phyloP scores from a whole-genome alignment of 2,888 invertebrate species.

The Ornithoptera alexandrae region DNA sequence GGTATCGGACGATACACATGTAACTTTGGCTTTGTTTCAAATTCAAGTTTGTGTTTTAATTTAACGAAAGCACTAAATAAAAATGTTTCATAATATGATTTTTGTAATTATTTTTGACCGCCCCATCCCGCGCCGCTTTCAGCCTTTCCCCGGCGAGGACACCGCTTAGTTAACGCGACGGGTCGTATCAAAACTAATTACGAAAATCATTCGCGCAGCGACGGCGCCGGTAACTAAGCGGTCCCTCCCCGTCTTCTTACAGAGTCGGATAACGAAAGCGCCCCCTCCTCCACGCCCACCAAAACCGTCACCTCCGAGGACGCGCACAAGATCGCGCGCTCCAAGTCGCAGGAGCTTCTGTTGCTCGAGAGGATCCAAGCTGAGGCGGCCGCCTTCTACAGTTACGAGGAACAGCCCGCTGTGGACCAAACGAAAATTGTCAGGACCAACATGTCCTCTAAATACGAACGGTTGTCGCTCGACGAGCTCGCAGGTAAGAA shows the following conservation, averaged over 20 bases:
- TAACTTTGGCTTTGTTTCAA: slow-evolving; percentile 75
- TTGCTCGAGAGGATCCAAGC: slow-evolving; percentile 85
- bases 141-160: slow-evolving; percentile 60
- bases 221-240: slow-evolving; percentile 51
- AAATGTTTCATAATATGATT: slow-evolving; percentile 78
- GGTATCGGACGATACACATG: slow-evolving; percentile 61
- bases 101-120: slow-evolving; percentile 79
- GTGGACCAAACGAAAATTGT: slow-evolving; percentile 44
- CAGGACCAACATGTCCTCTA: slow-evolving; percentile 51
- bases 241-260: slow-evolving; percentile 83
- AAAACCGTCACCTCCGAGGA: slow-evolving; percentile 64
- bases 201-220: slow-evolving; percentile 65
- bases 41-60: slow-evolving; percentile 71
- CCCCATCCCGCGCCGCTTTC: slow-evolving; percentile 64
- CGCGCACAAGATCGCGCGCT: slow-evolving; percentile 52
- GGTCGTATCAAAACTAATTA: slow-evolving; percentile 76
- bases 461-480: slow-evolving; percentile 74
- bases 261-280: slow-evolving; percentile 89
- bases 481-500: slow-evolving; percentile 73
- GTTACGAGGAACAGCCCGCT: slow-evolving; percentile 67
- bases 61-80: slow-evolving; percentile 76
- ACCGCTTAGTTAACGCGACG: slow-evolving; percentile 57
- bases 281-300: slow-evolving; percentile 81
- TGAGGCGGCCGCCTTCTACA: slow-evolving; percentile 86
- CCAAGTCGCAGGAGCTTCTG: slow-evolving; percentile 85